Evolutionary conservation across 2,797 vertebrate species (phyloP).

Genomic region (Gobionotothen gibberifrons): DNA sequence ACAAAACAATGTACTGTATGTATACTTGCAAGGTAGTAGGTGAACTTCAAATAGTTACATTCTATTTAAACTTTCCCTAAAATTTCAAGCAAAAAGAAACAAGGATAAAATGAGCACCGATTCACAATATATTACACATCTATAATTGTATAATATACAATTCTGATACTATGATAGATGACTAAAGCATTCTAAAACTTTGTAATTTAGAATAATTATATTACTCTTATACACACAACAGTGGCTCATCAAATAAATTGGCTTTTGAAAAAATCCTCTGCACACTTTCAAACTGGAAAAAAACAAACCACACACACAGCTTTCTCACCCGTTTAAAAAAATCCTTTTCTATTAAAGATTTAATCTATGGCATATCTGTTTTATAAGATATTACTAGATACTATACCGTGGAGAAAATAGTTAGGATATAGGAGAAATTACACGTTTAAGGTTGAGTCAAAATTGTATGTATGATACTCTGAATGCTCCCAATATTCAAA

Average conservation of each 20-base stretch:
- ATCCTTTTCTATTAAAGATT: conserved; percentile 40
- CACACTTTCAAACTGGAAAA: conserved; percentile 45
- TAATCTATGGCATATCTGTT: conserved; percentile 57
- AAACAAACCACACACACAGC: conserved; percentile 33
- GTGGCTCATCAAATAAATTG: conserved; percentile 59
- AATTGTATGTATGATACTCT: conserved; percentile 48
- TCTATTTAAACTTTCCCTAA: conserved; percentile 63
- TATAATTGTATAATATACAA: conserved; percentile 79
- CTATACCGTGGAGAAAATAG: conserved; percentile 59
- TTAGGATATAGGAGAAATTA: conserved; percentile 62
- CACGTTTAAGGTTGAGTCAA: conserved; percentile 54
- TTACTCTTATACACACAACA: conserved; percentile 61
- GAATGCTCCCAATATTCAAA: conserved; percentile 66
- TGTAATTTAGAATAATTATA: conserved; percentile 62
- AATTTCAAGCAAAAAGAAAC: conserved; percentile 71
- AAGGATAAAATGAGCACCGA: conserved; percentile 80
- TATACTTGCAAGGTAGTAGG: conserved; percentile 65
- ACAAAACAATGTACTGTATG: conserved; percentile 48
- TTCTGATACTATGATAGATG: conserved; percentile 73
- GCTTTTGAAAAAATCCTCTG: conserved; percentile 44
- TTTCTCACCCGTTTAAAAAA: conserved; percentile 37
- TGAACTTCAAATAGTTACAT: conserved; percentile 69
- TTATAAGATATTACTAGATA: conserved; percentile 58
- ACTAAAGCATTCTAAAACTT: conserved; percentile 63
- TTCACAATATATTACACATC: conserved; percentile 83